Evolutionary conservation across 2,113 vertebrate genomes (phyloP).

Genomic region (Ardeotis arabs): DNA sequence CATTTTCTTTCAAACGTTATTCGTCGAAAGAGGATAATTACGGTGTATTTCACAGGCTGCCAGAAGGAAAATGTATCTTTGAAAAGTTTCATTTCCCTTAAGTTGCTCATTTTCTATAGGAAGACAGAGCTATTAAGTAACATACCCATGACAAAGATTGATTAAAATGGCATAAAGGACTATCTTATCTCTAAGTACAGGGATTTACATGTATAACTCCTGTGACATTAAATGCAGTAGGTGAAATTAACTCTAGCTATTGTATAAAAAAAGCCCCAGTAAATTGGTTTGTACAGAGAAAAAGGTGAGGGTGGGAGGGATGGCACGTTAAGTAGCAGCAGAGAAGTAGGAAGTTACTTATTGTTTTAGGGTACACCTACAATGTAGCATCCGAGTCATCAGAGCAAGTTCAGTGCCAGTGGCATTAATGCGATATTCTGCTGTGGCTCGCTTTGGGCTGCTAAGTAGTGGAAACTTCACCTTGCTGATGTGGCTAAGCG

Average conservation of each 20-base stretch:
- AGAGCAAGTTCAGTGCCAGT: background rate
- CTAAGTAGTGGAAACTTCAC: background rate
- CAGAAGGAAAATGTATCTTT: conserved; percentile 78
- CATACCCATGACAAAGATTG: conserved; percentile 52
- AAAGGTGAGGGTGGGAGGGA: background rate
- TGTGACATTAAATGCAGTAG: conserved; percentile 62
- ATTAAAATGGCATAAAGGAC: conserved; percentile 59
- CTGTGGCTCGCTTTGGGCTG: background rate
- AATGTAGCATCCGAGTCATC: background rate
- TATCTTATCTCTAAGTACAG: conserved; percentile 53
- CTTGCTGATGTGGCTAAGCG: background rate
- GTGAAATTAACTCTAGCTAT: conserved; percentile 52
- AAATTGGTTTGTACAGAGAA: conserved; percentile 49
- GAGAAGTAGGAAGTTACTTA: background rate
- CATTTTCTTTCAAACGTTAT: conserved; percentile 67
- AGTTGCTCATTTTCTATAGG: conserved; percentile 77
- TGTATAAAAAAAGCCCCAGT: conserved; percentile 4
- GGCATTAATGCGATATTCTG: background rate
- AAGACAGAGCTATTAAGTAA: conserved; percentile 78
- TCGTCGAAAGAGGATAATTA: conserved; percentile 77
- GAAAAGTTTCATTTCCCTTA: conserved; percentile 80
- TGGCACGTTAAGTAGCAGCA: background rate
- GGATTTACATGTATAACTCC: conserved; percentile 48
- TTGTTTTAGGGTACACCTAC: background rate
- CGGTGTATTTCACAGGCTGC: conserved; percentile 75